Conservation (phyloP, 2,797 vertebrate genomes). For the Benthosema pterotum region DNA sequence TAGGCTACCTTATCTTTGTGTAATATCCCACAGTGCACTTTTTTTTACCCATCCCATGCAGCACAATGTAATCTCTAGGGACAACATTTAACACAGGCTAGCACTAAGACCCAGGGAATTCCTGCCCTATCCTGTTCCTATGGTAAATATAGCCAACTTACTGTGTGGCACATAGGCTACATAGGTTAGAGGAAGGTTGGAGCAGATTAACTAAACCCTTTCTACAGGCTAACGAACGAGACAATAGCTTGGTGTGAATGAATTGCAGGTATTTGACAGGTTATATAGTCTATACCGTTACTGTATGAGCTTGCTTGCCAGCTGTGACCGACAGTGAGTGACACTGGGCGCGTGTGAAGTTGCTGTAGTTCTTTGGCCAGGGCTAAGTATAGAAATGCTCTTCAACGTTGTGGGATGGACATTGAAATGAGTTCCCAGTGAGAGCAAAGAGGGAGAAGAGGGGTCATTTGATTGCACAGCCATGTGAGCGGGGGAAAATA, state of each 20-base stretch:
- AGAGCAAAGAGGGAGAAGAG: too few relatives aligned
- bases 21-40: too few relatives aligned
- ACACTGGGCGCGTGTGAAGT: background rate
- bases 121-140: slow-evolving; percentile 16
- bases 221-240: background rate
- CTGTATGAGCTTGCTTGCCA: slow-evolving; percentile 3
- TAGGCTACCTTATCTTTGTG: too few relatives aligned
- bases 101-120: slow-evolving; percentile 65
- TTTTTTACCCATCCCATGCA: too few relatives aligned
- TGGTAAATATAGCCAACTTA: slow-evolving; percentile 58
- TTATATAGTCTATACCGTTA: background rate
- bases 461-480: too few relatives aligned
- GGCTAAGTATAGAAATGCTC: too few relatives aligned
- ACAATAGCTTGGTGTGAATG: background rate
- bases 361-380: too few relatives aligned
- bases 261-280: background rate
- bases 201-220: slow-evolving; percentile 16
- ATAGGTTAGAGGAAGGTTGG: slow-evolving; percentile 45
- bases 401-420: too few relatives aligned
- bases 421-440: too few relatives aligned
- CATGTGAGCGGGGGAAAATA: too few relatives aligned
- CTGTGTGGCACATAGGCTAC: slow-evolving; percentile 23
- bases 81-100: accelerated
- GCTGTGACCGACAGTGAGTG: background rate
- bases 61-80: too few relatives aligned